Base-by-base conservation (phyloP, 2,888 invertebrate genomes). In the Calliopum simillimum region DNA sequence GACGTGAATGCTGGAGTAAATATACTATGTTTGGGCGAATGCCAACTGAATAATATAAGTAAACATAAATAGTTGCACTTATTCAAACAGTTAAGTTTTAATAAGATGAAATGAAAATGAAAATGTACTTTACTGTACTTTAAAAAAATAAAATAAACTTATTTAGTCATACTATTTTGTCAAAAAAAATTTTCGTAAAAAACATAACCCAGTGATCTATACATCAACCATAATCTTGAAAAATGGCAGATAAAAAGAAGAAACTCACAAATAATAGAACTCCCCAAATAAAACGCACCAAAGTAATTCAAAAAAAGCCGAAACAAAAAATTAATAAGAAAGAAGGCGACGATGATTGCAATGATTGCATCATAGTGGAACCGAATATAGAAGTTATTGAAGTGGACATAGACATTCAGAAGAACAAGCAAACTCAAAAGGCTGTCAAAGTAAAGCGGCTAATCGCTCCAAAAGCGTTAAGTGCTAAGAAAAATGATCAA, bases 361-460 rank as follows among this genome's bases (percentile, higher is more conserved):
- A 68, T 21, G 70, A 70, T 49, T 72, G 72, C 25, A 11, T 72
- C 14, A 49, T 72, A 19, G 47, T 72, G 13, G 68, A 70, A 44
- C 68, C 69, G 6, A 14, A 59, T 4, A 64, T 72, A 6, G 72
- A 70, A 53, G 49, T 64, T 13, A 68, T 72, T 23, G 72, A 72
- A 25, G 43, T 72, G 25, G 46, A 47, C 14, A 59, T 11, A 11
- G 44, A 43, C 53, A 53, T 12, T 3, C 8, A 19, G 6, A 53
- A 19, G 19, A 23, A n/a, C n/a, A n/a, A 19, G n/a, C 4, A 53
- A 19, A 19, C 13, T 5, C 53, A 16, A 23, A 23, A 53, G 19
- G 16, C 53, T 16, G 5, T 12, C 19, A 19, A 21, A 19, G 2
- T 13, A 2, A 19, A 53, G 19, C 53, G 13, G 12, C 19, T 8